phyloP scores from a whole-genome alignment of 2,888 invertebrate genomes.

The Lordiphosa fenestrarum region DNA sequence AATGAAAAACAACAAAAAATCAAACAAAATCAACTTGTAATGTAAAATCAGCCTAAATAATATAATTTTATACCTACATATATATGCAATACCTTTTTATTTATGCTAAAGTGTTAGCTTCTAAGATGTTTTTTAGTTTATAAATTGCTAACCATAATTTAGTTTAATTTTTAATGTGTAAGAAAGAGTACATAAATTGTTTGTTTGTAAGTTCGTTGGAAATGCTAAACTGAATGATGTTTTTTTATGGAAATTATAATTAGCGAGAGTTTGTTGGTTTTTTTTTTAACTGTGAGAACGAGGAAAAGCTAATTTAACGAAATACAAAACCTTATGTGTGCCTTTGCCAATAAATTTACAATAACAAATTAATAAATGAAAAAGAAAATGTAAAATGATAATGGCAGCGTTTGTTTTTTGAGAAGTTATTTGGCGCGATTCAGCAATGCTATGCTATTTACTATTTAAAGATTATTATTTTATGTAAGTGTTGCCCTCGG shows the following conservation, averaged over 20 bases:
- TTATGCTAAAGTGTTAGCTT: conserved; percentile 44
- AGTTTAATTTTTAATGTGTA: conserved; percentile 57
- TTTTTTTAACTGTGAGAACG: conserved; percentile 22
- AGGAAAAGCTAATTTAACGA: conserved; percentile 28
- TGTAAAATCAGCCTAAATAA: conserved; percentile 15
- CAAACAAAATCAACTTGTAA: conserved; percentile 1
- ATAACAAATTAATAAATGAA: conserved; percentile 69
- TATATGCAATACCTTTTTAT: conserved; percentile 50
- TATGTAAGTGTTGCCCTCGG: too few relatives aligned
- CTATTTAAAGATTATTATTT: too few relatives aligned
- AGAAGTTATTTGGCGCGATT: too few relatives aligned
- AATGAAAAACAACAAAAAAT: conserved; percentile 1
- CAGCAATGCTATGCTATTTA: too few relatives aligned
- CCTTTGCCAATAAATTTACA: conserved; percentile 68
- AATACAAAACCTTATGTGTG: conserved; percentile 46
- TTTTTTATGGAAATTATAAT: conserved; percentile 32
- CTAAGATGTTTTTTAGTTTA: conserved; percentile 72
- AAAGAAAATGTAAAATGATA: conserved; percentile 30
- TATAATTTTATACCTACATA: conserved; percentile 31
- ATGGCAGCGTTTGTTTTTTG: neutral
- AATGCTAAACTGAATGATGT: conserved; percentile 39
- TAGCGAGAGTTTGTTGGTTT: conserved; percentile 43
- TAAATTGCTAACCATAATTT: conserved; percentile 63
- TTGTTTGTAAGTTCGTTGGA: conserved; percentile 49
- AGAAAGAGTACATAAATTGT: conserved; percentile 52